A percentile compares a stretch with the other conserved stretches of the same genome.
Conservation (phyloP, 1,140 invertebrate species). For the Drosophila sp. region DNA sequence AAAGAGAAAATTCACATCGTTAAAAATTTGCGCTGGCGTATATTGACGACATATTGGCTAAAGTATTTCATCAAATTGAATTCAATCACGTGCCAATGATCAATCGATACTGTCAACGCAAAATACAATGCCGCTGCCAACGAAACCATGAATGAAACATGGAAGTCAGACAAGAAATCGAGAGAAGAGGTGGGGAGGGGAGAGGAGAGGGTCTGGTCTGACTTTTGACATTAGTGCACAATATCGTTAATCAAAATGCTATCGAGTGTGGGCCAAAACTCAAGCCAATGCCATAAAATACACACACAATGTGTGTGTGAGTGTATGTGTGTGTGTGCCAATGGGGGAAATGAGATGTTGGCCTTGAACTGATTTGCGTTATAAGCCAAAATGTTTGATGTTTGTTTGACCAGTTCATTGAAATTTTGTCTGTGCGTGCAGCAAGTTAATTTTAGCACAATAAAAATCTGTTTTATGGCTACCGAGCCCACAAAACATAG, state of each 20-base stretch:
- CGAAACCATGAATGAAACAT: slow-evolving; percentile 65
- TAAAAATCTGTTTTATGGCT: slow-evolving; percentile 73
- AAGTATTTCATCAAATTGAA: slow-evolving; percentile 80
- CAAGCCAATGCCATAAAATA: slow-evolving; percentile 9
- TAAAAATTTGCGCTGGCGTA: slow-evolving; percentile 53
- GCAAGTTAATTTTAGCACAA: slow-evolving; percentile 65
- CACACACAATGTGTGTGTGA: slow-evolving; percentile 15
- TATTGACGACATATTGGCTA: slow-evolving; percentile 65
- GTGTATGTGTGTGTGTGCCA: slow-evolving; percentile 17
- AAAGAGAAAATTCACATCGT: slow-evolving; percentile 48
- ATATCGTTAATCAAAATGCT: slow-evolving; percentile 78
- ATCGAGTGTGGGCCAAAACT: slow-evolving; percentile 37
- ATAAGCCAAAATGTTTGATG: slow-evolving; percentile 38
- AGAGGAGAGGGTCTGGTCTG: neutral
- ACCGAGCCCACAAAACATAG: slow-evolving; percentile 9
- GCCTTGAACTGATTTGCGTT: slow-evolving; percentile 46
- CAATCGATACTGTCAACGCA: slow-evolving; percentile 73
- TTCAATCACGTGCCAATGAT: slow-evolving; percentile 81
- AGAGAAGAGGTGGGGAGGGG: neutral
- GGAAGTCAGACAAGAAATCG: slow-evolving; percentile 16
- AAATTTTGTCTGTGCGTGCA: slow-evolving; percentile 43
- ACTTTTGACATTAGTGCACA: slow-evolving; percentile 77
- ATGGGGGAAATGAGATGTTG: slow-evolving; percentile 25
- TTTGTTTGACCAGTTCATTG: slow-evolving; percentile 46
- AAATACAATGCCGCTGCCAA: slow-evolving; percentile 59